These are phyloP conservation scores for Rhagonycha lutea DNA, from an alignment of 2,888 invertebrate genomes.

Conservation along the genomic window DNA sequence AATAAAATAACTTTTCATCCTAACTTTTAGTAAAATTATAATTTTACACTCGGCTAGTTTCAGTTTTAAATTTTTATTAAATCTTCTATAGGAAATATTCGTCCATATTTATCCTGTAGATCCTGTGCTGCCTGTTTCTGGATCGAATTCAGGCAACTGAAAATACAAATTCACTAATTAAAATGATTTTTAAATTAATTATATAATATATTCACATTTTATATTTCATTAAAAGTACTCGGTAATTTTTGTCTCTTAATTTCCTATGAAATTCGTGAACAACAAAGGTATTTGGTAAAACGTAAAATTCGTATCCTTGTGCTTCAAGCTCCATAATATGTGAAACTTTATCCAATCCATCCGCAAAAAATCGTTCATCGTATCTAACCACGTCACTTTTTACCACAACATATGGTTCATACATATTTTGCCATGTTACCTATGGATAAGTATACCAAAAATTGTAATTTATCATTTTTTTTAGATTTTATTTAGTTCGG, in stretches of 20 bases:
- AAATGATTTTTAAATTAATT: not conserved
- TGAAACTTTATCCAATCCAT: conserved; percentile 95
- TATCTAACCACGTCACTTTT: conserved; percentile 74
- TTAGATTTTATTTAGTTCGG: too few species aligned
- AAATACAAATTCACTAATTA: not conserved
- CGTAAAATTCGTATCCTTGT: conserved; percentile 67
- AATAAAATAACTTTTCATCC: not conserved
- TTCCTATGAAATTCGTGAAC: conserved; percentile 85
- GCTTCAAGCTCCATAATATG: conserved; percentile 85
- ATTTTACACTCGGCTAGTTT: not conserved
- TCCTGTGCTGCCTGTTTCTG: not conserved
- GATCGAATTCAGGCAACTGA: not conserved
- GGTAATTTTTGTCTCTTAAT: not conserved
- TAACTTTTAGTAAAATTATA: not conserved
- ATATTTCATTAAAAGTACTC: not conserved
- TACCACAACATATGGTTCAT: conserved; percentile 89
- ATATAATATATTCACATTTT: not conserved
- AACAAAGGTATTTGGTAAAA: conserved; percentile 84
- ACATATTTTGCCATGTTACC: conserved; percentile 88
- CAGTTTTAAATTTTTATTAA: not conserved
- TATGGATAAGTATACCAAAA: conserved; percentile 46
- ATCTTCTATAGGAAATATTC: not conserved
- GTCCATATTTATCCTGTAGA: not conserved
- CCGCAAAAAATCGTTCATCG: conserved; percentile 89
- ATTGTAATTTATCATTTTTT: too few species aligned